A percentile compares a stretch with the other conserved stretches of the same genome.
Conservation (phyloP, 2,797 vertebrate species). For the Bradypodion ventrale region DNA sequence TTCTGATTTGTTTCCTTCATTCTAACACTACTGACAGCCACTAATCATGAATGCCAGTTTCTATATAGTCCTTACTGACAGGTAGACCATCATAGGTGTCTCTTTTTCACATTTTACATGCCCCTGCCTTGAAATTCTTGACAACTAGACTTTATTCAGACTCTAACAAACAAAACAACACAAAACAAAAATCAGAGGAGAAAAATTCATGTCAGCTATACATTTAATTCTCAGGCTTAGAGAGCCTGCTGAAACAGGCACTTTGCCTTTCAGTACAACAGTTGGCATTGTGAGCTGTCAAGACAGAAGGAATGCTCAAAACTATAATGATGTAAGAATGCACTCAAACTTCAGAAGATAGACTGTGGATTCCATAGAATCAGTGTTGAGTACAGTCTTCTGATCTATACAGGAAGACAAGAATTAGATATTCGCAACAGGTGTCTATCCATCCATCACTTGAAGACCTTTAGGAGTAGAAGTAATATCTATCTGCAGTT, state of each 20-base stretch:
- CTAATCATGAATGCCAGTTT: constrained; percentile 19
- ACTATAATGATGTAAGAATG: no score
- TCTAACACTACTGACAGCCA: background rate
- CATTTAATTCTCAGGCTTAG: background rate
- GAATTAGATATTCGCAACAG: background rate
- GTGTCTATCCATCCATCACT: background rate
- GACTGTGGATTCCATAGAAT: background rate
- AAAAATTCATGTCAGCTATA: background rate
- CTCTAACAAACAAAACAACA: constrained; percentile 1
- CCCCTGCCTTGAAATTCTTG: constrained; percentile 16
- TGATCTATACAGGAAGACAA: background rate
- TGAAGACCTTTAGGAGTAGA: background rate
- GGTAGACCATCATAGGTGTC: background rate
- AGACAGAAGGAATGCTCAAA: background rate
- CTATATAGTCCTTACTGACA: constrained; percentile 8
- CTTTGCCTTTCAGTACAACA: background rate
- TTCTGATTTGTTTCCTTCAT: constrained; percentile 27
- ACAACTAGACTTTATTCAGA: background rate
- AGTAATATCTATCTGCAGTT: no score
- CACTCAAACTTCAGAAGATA: background rate
- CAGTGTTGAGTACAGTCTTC: no score
- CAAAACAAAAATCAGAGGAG: background rate
- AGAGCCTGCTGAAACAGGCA: background rate
- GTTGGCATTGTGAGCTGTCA: background rate
- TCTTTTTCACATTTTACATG: constrained; percentile 20